phyloP scores from a whole-genome alignment of 64 coral and sea anemone genomes.

The Orbicella faveolata region DNA sequence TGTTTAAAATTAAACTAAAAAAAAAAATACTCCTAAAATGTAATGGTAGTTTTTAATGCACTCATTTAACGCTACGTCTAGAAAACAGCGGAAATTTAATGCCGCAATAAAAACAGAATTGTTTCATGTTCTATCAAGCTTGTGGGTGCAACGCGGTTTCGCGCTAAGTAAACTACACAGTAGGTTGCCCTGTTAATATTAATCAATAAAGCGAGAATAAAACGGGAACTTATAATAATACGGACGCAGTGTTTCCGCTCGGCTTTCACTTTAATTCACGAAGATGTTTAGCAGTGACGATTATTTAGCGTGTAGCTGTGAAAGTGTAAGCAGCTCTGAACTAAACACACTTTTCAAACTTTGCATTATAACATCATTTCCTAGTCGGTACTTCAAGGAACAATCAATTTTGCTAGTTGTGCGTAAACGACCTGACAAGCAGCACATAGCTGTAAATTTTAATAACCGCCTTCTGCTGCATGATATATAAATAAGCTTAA shows the following conservation, averaged over 20 bases:
- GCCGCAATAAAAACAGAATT: neutral
- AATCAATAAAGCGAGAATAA: neutral
- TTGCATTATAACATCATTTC: conserved; percentile 10
- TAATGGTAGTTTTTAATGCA: neutral
- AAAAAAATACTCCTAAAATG: neutral
- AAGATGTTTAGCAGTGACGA: neutral
- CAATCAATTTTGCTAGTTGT: neutral
- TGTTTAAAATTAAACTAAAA: neutral
- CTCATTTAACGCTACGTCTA: neutral
- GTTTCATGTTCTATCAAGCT: conserved; percentile 21
- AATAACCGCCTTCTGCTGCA: conserved; percentile 2
- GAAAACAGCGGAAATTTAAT: neutral
- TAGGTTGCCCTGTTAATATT: neutral
- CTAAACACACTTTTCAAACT: neutral
- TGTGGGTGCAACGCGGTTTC: neutral
- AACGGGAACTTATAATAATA: neutral
- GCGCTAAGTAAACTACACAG: neutral
- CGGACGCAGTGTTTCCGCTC: neutral
- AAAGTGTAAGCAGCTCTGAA: neutral
- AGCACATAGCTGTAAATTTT: neutral
- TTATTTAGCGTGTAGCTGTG: neutral
- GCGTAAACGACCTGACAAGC: neutral
- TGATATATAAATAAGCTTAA: neutral
- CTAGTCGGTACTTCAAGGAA: neutral
- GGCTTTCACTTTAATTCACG: neutral